Evolutionary conservation across 2,888 invertebrate genomes (phyloP).

Genomic region (Aphodius granarius): DNA sequence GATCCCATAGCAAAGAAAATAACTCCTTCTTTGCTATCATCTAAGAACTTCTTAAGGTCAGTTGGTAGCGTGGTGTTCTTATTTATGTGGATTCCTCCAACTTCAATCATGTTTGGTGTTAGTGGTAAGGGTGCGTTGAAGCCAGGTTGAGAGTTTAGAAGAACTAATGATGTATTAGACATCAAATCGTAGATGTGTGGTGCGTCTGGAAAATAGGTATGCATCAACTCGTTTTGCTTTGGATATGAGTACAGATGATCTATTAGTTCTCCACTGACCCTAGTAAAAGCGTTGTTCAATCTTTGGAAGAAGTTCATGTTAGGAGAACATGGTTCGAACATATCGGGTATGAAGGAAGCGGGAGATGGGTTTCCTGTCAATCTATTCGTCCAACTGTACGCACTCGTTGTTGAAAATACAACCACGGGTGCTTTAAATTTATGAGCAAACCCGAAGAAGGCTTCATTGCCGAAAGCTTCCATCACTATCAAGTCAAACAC

Average conservation of each 20-base stretch:
- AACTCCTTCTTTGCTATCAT: constrained; percentile 44
- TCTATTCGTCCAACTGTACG: constrained; percentile 51
- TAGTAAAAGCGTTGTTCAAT: constrained; percentile 20
- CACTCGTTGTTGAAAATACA: constrained; percentile 36
- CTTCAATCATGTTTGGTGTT: constrained; percentile 35
- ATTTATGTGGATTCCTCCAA: constrained; percentile 35
- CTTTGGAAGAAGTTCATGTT: constrained; percentile 30
- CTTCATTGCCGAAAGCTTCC: constrained; percentile 56
- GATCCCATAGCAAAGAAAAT: constrained; percentile 50
- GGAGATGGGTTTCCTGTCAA: constrained; percentile 54
- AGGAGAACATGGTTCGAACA: constrained; percentile 50
- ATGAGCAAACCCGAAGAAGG: constrained; percentile 48
- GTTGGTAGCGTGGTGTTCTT: constrained; percentile 26
- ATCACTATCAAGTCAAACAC: constrained; percentile 51
- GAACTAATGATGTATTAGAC: constrained; percentile 32
- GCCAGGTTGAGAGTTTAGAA: constrained; percentile 33
- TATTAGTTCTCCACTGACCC: neutral
- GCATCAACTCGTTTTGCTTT: constrained; percentile 28
- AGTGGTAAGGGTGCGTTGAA: constrained; percentile 26
- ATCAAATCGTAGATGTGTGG: constrained; percentile 30
- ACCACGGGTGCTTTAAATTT: constrained; percentile 41
- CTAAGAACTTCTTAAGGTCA: constrained; percentile 43
- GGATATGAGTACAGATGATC: constrained; percentile 20
- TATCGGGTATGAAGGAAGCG: constrained; percentile 56
- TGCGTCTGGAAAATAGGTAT: constrained; percentile 30